Evolutionary conservation across 2,888 invertebrate genomes (phyloP).

Genomic region (Drosophila cracens): DNA sequence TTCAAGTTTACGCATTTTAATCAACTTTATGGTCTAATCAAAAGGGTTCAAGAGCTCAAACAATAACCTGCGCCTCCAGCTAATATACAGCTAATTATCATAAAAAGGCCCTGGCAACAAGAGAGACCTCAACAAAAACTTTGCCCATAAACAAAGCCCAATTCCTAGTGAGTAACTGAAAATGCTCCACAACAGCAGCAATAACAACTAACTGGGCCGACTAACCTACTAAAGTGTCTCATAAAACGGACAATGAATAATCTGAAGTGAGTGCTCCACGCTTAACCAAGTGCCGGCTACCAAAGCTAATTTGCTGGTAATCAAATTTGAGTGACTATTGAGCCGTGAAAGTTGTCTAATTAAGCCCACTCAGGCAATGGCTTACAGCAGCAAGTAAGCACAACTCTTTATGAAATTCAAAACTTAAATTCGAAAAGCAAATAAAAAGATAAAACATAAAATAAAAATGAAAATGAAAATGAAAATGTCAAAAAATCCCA

Average conservation of each 20-base stretch:
- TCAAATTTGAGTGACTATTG: slow-evolving; percentile 64
- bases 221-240: slow-evolving; percentile 31
- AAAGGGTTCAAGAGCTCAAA: slow-evolving; percentile 36
- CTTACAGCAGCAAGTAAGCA: background rate
- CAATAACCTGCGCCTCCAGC: slow-evolving; percentile 37
- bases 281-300: slow-evolving; percentile 43
- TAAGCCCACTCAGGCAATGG: background rate
- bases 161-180: slow-evolving; percentile 15
- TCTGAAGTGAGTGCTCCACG: slow-evolving; percentile 12
- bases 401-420: background rate
- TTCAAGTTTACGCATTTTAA: slow-evolving; percentile 32
- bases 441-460: background rate
- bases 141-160: slow-evolving; percentile 55
- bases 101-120: slow-evolving; percentile 44
- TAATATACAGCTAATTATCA: slow-evolving; percentile 65
- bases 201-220: slow-evolving; percentile 31
- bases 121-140: slow-evolving; percentile 38
- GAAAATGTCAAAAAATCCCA: background rate
- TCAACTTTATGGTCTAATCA: slow-evolving; percentile 42
- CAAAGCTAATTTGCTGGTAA: slow-evolving; percentile 61
- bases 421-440: background rate
- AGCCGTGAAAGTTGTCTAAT: slow-evolving; percentile 53
- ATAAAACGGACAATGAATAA: slow-evolving; percentile 42
- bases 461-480: fast-evolving
- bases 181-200: slow-evolving; percentile 32